These are phyloP conservation scores for Mythimna impura DNA, from an alignment of 2,888 invertebrate genomes.

Conservation along the genomic window DNA sequence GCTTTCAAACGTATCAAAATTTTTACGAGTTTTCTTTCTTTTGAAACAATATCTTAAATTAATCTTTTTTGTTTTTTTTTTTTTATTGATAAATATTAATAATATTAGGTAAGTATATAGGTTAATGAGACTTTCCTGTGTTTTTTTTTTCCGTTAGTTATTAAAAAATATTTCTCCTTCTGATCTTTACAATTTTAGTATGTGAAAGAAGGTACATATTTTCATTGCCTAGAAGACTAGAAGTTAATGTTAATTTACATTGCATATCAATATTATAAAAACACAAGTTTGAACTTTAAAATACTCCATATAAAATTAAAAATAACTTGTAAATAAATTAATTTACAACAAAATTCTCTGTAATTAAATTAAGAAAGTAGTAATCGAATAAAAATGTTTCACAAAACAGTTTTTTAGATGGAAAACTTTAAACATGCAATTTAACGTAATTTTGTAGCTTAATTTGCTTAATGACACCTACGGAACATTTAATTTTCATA, in stretches of 20 bases:
- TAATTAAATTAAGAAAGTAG: background rate
- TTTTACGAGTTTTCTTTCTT: background rate
- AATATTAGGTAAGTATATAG: no score
- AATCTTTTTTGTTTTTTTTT: background rate
- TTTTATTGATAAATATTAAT: background rate
- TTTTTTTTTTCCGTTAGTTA: background rate
- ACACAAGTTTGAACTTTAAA: background rate
- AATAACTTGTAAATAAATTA: background rate
- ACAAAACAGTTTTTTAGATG: conserved; percentile 6
- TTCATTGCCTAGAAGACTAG: no score
- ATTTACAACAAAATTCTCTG: background rate
- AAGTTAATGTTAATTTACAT: background rate
- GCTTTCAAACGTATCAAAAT: background rate
- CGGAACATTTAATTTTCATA: conserved; percentile 9
- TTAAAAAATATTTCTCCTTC: background rate
- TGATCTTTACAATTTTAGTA: background rate
- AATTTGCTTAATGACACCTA: conserved; percentile 12
- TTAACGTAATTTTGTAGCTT: conserved; percentile 3
- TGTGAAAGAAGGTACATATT: background rate
- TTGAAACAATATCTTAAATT: background rate
- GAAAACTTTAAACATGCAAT: conserved; percentile 10
- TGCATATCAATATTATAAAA: background rate
- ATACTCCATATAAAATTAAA: background rate
- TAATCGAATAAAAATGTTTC: background rate
- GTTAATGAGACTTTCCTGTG: background rate